Base-by-base conservation (phyloP, 2,888 invertebrate species). In the Frankliniella fusca region DNA sequence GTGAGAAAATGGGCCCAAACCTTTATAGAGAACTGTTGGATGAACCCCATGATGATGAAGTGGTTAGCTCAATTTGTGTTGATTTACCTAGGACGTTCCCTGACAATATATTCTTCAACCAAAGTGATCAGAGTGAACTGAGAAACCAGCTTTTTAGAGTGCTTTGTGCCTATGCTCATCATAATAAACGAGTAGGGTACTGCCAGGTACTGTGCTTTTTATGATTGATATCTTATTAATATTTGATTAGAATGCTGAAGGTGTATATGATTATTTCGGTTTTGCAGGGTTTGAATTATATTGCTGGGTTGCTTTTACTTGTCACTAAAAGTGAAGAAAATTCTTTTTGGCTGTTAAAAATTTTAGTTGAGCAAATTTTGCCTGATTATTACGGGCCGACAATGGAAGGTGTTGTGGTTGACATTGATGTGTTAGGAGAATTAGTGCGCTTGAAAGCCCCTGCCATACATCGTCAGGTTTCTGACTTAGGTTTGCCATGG, bases 31-130 rank as follows among this genome's bases (percentile, higher is more conserved):
- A 92, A 86, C 90, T 97, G 86, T 88, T 95, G 84, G 91, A 91
- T 85, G 91, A 91, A 81, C 92, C 93, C 48, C 92, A 92, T 87
- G 93, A 94, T 86, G 91, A 93, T 85, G 92, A 91, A 85, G 89
- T 94, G 48, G 92, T 93, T 82, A 96, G 97, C 86, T 91, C 93
- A 83, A 96, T 97, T 82, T 93, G 93, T 89, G 94, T 95, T 84
- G 97, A 97, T 90, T 90, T 97, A 86, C 97, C 96, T 84, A 90
- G 98, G 84, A 98, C 97, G 84, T 98, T 97, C 90, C 97, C 97
- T 82, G 97, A 97, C 87, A 98, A 98, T 89, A 95, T 97, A 85
- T 95, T 94, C 88, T 98, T 98, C 87, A 93, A 93, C 84, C 85
- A 85, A n/a, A 91, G 92, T 82, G 93, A 93, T 82, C 70, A 76